Evolutionary conservation across 2,888 invertebrate genomes (phyloP).

Genomic region (Philaethria dido): DNA sequence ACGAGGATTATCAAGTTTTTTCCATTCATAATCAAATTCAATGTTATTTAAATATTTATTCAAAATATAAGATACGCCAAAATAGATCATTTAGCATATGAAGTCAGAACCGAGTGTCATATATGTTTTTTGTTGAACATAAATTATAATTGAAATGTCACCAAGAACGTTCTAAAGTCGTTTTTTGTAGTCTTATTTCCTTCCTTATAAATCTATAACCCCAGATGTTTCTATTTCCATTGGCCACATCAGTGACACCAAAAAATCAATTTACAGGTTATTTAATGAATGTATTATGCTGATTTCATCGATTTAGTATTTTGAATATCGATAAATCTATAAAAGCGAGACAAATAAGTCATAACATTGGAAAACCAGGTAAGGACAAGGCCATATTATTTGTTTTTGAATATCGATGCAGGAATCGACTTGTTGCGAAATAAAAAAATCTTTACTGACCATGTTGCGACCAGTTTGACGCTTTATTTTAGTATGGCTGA

Average conservation of each 20-base stretch:
- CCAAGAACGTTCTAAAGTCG: slow-evolving; percentile 52
- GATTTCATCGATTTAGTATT: slow-evolving; percentile 69
- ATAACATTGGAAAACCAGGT: slow-evolving; percentile 73
- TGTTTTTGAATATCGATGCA: slow-evolving; percentile 58
- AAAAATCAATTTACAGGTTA: slow-evolving; percentile 74
- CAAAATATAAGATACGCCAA: slow-evolving; percentile 31
- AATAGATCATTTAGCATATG: slow-evolving; percentile 40
- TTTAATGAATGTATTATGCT: slow-evolving; percentile 75
- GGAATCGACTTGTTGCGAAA: slow-evolving; percentile 55
- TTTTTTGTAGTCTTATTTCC: slow-evolving; percentile 62
- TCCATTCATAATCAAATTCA: slow-evolving; percentile 19
- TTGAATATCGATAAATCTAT: slow-evolving; percentile 72
- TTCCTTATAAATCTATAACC: slow-evolving; percentile 58
- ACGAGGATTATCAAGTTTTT: slow-evolving; percentile 27
- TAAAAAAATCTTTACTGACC: slow-evolving; percentile 43
- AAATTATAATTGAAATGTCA: slow-evolving; percentile 61
- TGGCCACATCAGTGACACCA: slow-evolving; percentile 53
- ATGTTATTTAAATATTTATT: slow-evolving; percentile 28
- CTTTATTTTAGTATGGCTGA: slow-evolving; percentile 26
- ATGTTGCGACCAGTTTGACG: slow-evolving; percentile 30
- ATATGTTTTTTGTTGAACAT: slow-evolving; percentile 42
- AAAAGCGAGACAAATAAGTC: slow-evolving; percentile 78
- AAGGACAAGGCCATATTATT: slow-evolving; percentile 66
- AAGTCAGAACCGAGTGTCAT: slow-evolving; percentile 39
- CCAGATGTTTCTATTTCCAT: slow-evolving; percentile 59